Evolutionary conservation across 2,888 invertebrate species (phyloP).

Genomic region (Cepaea hortensis): DNA sequence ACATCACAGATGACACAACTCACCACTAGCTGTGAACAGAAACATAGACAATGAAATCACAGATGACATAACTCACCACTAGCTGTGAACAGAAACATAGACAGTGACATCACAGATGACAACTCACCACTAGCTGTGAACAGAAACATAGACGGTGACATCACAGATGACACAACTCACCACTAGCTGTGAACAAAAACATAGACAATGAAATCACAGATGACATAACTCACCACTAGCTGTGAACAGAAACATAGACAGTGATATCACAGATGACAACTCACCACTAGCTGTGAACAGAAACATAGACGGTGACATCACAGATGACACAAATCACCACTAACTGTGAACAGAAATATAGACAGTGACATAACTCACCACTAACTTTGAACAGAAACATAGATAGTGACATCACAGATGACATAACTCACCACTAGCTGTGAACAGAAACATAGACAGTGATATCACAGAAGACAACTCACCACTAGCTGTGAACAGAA

Average conservation of each 20-base stretch:
- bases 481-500: too few species aligned
- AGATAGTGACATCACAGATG: neutral
- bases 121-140: slow-evolving; percentile 37
- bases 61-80: neutral
- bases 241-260: neutral
- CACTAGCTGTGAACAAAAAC: neutral
- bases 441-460: neutral
- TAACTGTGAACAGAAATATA: neutral
- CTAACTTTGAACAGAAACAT: neutral
- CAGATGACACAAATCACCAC: neutral
- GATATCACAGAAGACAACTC: too few species aligned
- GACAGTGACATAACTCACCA: neutral
- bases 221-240: neutral
- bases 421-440: slow-evolving; percentile 37
- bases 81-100: neutral
- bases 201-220: neutral
- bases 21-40: neutral
- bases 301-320: neutral
- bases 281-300: slow-evolving; percentile 33
- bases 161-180: neutral
- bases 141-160: neutral
- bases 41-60: neutral
- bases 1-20: neutral
- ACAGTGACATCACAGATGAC: neutral
- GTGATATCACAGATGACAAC: neutral